Percentiles rank a stretch among this genome's conserved stretches.
Evolutionary conservation across 2,797 vertebrate genomes (phyloP).

Genomic region (Spinibarbus caldwelli): DNA sequence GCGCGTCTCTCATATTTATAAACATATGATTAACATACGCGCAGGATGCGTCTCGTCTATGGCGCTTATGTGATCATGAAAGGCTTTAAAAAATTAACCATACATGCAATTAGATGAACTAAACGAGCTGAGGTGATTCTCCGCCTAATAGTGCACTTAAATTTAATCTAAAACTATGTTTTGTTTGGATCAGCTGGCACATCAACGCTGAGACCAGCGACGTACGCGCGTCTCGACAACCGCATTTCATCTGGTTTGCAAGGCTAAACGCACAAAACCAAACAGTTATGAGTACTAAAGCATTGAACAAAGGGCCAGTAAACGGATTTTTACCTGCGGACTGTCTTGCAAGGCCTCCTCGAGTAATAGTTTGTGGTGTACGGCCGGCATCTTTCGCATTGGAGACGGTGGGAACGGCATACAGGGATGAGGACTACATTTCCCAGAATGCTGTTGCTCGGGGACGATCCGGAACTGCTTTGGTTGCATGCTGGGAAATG

Average conservation of each 20-base stretch:
- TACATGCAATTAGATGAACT: background rate
- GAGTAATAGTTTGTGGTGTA: slow-evolving; percentile 89
- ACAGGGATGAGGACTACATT: slow-evolving; percentile 70
- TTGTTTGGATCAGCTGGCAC: background rate
- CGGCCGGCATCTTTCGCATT: slow-evolving; percentile 89
- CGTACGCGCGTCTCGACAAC: background rate
- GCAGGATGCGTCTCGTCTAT: background rate
- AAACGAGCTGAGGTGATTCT: background rate
- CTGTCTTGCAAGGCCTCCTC: slow-evolving; percentile 96
- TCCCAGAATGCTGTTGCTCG: slow-evolving; percentile 68
- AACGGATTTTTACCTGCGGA: slow-evolving; percentile 83
- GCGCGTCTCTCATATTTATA: background rate
- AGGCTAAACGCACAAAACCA: background rate
- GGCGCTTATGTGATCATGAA: background rate
- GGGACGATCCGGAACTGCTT: background rate
- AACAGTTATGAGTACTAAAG: background rate
- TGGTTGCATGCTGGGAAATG: slow-evolving; percentile 10
- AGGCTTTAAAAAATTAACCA: background rate
- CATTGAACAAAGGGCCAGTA: background rate
- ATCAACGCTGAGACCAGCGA: background rate
- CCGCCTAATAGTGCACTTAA: background rate
- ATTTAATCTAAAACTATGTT: background rate
- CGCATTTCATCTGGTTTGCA: background rate
- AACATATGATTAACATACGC: slow-evolving; percentile 20
- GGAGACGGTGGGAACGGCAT: slow-evolving; percentile 67